Conservation (phyloP, 2,797 vertebrate genomes). For the Melopsittacus undulatus region DNA sequence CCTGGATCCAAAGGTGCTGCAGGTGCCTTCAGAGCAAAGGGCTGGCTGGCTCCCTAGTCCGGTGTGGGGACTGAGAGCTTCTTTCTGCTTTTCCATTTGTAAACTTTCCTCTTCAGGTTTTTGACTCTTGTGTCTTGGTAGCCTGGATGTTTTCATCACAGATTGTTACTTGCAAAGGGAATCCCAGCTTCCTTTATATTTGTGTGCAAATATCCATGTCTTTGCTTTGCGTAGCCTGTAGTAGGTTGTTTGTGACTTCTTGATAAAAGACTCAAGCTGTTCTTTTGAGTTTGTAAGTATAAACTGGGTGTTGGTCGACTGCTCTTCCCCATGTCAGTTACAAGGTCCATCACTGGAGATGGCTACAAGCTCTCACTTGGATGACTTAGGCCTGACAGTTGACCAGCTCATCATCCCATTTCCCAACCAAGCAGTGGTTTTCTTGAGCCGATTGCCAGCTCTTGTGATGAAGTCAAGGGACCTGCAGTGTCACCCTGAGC, state of each 20-base stretch:
- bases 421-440: rapidly evolving
- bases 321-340: background rate
- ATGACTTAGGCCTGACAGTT: background rate
- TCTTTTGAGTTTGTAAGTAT: background rate
- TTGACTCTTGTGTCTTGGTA: background rate
- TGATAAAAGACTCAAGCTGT: background rate
- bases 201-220: background rate
- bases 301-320: background rate
- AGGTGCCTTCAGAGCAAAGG: background rate
- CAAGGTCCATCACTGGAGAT: background rate
- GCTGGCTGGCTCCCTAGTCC: background rate
- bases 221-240: background rate
- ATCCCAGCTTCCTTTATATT: background rate
- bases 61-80: rapidly evolving
- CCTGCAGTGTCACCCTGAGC: background rate
- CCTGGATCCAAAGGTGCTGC: background rate
- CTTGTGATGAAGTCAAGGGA: rapidly evolving
- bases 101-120: background rate
- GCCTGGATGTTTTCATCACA: background rate
- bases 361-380: background rate
- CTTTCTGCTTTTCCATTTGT: background rate
- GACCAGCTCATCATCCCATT: too few relatives aligned
- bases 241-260: background rate
- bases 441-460: background rate
- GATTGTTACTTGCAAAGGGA: background rate